phyloP scores from a whole-genome alignment of 2,113 vertebrate genomes.

The Numenius arquata region DNA sequence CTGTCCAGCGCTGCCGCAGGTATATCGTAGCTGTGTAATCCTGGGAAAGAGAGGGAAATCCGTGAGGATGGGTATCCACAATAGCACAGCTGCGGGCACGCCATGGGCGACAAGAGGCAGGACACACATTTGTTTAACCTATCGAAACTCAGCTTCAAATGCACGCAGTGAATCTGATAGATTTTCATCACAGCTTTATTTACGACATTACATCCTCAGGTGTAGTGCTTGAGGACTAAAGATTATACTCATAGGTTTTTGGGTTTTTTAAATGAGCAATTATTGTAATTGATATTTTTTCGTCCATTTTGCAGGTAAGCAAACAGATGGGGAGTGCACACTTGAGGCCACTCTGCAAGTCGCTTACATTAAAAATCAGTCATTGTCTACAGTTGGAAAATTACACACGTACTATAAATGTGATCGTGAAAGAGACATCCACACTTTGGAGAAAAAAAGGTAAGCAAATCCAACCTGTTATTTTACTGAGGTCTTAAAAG shows the following conservation, averaged over 20 bases:
- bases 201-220: not conserved
- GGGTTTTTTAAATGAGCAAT: not conserved
- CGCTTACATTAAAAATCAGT: not conserved
- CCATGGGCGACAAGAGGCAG: not conserved
- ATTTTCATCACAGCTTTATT: not conserved
- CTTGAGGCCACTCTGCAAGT: not conserved
- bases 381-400: not conserved
- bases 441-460: not conserved
- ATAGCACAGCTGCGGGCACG: not conserved
- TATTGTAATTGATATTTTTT: not conserved
- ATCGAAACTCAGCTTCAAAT: not conserved
- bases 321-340: not conserved
- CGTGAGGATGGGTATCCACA: not conserved
- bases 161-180: not conserved
- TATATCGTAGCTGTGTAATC: conserved; percentile 91
- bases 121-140: not conserved
- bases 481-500: not conserved
- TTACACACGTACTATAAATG: accelerated
- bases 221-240: not conserved
- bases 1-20: conserved; percentile 84
- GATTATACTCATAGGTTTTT: not conserved
- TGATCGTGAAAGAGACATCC: not conserved
- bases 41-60: conserved; percentile 45
- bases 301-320: not conserved
- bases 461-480: not conserved